Base-by-base conservation (phyloP, 2,113 vertebrate genomes). In the Theristicus caerulescens region DNA sequence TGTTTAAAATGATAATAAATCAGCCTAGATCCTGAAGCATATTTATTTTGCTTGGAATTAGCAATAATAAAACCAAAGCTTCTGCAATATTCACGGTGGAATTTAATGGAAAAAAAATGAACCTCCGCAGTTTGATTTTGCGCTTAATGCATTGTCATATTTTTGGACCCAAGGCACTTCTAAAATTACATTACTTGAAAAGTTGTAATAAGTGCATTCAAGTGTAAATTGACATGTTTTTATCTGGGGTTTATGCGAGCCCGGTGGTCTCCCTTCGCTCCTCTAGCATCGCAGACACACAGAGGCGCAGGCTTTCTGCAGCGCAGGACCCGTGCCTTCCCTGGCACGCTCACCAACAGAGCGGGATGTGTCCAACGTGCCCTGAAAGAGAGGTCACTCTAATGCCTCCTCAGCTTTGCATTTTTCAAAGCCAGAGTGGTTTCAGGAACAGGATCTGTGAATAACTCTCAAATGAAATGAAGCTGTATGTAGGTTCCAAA, bases 1-100 rank as follows among this genome's bases (percentile, higher is more conserved):
- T 96, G 92, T 96, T 98, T 98, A 90, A 98, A 98, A 97, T 95
- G 89, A 98, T 96, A 98, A 98, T 98, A 98, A 98, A 98, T 98
- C 98, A 97, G 91, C 95, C 82, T 14, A 52, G 93, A 96, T 87
- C 91, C 96, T 61, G 91, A 96, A 49, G 86, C 26, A 0, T 97
- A 98, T 98, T 98, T 98, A 97, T 98, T 98, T 95, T 98, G 94
- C 92, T 98, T 98, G 97, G 97, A 97, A 98, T 98, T 97, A 98
- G 84, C 94, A 95, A 98, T 95, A 98, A 97, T 97, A 98, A 98
- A 98, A 95, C 82, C 84, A 95, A 96, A 97, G 92, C 95, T 96
- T 76, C 96, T 94, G 92, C 83, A 88, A 96, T 87, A 80, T 83
- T 91, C 93, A 32, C n/a, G 54, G 92, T 62, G 81, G 94, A 73